These are phyloP conservation scores for Belonocnema kinseyi DNA, from an alignment of 1,140 invertebrate species.

Conservation along the genomic window DNA sequence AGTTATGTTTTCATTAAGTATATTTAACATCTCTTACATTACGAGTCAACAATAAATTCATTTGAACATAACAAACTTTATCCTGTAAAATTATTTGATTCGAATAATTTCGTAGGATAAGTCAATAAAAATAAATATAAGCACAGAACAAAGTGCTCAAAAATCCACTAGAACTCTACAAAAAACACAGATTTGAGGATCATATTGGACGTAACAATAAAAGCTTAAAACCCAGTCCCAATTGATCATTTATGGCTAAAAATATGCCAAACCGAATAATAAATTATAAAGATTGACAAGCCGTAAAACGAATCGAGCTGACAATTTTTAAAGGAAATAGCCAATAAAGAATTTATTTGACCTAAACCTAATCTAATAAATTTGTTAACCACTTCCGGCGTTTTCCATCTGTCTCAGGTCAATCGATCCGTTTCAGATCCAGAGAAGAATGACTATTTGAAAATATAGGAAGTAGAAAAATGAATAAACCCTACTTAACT, in stretches of 20 bases:
- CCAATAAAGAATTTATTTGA: too few relatives aligned
- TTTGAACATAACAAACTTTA: not conserved
- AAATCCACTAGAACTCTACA: constrained; percentile 15
- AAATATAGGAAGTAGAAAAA: not conserved
- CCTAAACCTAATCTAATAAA: too few relatives aligned
- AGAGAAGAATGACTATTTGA: not conserved
- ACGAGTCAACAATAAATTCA: constrained; percentile 4
- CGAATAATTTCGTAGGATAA: too few relatives aligned
- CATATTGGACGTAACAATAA: not conserved
- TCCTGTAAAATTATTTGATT: not conserved
- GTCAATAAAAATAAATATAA: constrained; percentile 24
- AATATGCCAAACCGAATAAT: too few relatives aligned
- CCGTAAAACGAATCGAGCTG: too few relatives aligned
- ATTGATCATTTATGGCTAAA: too few relatives aligned
- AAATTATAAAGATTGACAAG: too few relatives aligned
- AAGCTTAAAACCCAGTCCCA: not conserved
- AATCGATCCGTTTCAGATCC: not conserved
- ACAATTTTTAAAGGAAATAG: too few relatives aligned
- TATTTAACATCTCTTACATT: not conserved
- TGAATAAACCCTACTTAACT: not conserved
- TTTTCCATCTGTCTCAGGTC: too few relatives aligned
- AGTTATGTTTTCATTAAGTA: not conserved
- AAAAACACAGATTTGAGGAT: constrained; percentile 42
- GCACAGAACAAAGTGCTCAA: constrained; percentile 12
- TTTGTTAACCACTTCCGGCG: too few relatives aligned